Percentiles rank a stretch among this genome's conserved stretches.
These are phyloP conservation scores for Rhinoptilus africanus DNA, from an alignment of 2,113 vertebrate species.

Conservation along the genomic window DNA sequence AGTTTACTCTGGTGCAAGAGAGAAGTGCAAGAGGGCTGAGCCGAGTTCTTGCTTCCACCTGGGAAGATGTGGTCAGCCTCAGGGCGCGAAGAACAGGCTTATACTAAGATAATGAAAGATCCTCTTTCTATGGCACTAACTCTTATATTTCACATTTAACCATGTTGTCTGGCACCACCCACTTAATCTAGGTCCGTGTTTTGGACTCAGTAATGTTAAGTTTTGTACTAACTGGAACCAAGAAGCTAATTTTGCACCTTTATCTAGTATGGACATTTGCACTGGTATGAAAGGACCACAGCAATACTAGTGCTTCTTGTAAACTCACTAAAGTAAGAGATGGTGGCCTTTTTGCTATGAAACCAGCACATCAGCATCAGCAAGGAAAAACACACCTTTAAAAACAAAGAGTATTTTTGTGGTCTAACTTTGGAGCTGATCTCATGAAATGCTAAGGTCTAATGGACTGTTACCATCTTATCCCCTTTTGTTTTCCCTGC, in stretches of 20 bases:
- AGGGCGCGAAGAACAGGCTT: not conserved
- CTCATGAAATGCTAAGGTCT: not conserved
- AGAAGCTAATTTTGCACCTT: not conserved
- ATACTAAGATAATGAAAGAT: not conserved
- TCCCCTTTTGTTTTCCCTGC: not conserved
- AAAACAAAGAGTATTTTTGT: not conserved
- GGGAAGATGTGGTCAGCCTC: not conserved
- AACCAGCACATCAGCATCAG: not conserved
- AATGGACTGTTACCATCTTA: not conserved
- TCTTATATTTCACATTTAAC: not conserved
- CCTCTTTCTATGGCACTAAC: not conserved
- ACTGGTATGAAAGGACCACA: not conserved
- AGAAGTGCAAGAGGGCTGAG: not conserved
- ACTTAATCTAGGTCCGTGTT: not conserved
- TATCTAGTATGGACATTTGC: not conserved
- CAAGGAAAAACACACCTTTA: not conserved
- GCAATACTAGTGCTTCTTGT: not conserved
- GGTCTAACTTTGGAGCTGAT: not conserved
- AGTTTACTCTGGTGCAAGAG: not conserved
- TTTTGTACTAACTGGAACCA: not conserved
- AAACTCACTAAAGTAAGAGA: not conserved
- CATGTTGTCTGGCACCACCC: not conserved
- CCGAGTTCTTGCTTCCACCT: not conserved
- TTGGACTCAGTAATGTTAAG: not conserved
- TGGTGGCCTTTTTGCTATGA: not conserved